Evolutionary conservation across 2,113 vertebrate species (phyloP).

Genomic region (Prunella himalayana): DNA sequence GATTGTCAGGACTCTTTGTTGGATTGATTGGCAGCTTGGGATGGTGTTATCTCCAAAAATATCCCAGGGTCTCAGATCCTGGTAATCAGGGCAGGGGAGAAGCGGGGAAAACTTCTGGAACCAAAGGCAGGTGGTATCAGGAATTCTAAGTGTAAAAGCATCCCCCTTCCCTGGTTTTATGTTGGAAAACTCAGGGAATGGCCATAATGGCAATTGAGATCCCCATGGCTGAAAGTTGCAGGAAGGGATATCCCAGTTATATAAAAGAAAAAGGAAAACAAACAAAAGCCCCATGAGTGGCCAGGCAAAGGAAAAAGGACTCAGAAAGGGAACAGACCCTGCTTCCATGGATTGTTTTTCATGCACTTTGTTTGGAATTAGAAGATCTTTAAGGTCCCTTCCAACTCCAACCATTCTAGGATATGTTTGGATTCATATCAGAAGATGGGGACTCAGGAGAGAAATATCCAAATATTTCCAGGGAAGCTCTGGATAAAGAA

Average conservation of each 20-base stretch:
- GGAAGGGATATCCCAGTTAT: not conserved
- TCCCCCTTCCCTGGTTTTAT: not conserved
- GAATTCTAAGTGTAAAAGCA: not conserved
- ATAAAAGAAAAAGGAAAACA: not conserved
- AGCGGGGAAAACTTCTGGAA: not conserved
- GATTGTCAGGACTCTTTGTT: not conserved
- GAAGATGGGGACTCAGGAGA: not conserved
- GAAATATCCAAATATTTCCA: not conserved
- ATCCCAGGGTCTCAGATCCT: not conserved
- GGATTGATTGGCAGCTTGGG: not conserved
- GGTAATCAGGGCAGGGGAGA: not conserved
- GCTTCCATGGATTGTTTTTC: not conserved
- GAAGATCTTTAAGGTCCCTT: not conserved
- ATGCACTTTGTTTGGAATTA: not conserved
- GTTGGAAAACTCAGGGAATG: not conserved
- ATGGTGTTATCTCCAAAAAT: not conserved
- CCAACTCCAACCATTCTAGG: accelerated
- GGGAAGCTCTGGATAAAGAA: not conserved
- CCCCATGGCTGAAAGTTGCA: accelerated
- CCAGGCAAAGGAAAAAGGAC: not conserved
- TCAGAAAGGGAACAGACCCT: not conserved
- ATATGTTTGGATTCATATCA: not conserved
- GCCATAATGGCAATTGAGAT: not conserved
- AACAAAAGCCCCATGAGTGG: not conserved
- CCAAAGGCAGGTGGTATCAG: not conserved